These are phyloP conservation scores for Oreonectes daqikongensis DNA, from an alignment of 2,797 vertebrate genomes.

Conservation along the genomic window DNA sequence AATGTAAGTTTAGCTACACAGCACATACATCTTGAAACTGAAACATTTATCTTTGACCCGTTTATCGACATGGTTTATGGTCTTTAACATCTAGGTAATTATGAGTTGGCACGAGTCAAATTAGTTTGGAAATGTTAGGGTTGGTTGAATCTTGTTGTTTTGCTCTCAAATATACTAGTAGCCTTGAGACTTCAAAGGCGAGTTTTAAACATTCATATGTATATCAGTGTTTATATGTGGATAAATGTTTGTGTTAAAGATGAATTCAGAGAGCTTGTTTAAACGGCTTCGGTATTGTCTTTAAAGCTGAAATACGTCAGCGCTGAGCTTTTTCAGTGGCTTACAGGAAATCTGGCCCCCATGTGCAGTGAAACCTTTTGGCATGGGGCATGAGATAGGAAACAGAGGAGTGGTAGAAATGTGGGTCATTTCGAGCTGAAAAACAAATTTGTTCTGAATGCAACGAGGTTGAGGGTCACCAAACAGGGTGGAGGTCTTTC, in stretches of 20 bases:
- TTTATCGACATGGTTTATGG: constrained; percentile 9
- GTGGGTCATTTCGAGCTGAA: constrained; percentile 76
- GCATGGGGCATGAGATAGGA: constrained; percentile 79
- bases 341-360: constrained; percentile 80
- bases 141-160: neutral
- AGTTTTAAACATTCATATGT: constrained; percentile 52
- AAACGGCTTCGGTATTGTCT: constrained; percentile 77
- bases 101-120: constrained; percentile 29
- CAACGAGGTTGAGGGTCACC: constrained; percentile 38
- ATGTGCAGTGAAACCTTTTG: constrained; percentile 84
- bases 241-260: constrained; percentile 57
- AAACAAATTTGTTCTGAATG: constrained; percentile 71
- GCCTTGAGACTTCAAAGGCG: constrained; percentile 19
- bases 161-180: neutral
- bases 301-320: constrained; percentile 74
- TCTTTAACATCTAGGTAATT: neutral
- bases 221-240: constrained; percentile 59
- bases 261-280: constrained; percentile 72
- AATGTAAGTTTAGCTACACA: neutral
- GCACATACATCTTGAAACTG: neutral
- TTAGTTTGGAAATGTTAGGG: neutral
- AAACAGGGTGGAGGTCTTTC: constrained; percentile 48
- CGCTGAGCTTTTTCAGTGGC: constrained; percentile 73
- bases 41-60: neutral
- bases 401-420: constrained; percentile 72